phyloP scores from a whole-genome alignment of 2,888 invertebrate genomes.

The Calameuta idolon region DNA sequence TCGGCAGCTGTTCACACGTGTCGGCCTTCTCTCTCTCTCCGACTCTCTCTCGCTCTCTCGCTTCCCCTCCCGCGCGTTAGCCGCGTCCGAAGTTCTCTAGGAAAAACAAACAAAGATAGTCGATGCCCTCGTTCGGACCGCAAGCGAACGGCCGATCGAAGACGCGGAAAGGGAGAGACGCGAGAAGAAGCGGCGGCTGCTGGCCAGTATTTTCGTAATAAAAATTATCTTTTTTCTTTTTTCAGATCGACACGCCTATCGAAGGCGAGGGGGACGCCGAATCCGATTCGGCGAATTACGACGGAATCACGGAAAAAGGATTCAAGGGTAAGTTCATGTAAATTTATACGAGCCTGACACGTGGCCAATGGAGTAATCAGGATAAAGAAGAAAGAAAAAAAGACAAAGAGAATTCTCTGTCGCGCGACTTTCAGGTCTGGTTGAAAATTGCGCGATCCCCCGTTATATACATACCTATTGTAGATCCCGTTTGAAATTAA shows the following conservation, averaged over 20 bases:
- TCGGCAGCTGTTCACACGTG: conserved; percentile 64
- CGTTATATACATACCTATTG: neutral
- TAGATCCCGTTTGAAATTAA: conserved; percentile 34
- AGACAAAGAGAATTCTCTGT: too few species aligned
- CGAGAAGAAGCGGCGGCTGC: too few species aligned
- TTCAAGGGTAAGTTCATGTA: conserved; percentile 65
- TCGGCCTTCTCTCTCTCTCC: conserved; percentile 35
- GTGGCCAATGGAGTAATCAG: too few species aligned
- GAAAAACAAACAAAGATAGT: conserved; percentile 23
- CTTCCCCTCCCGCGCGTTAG: neutral
- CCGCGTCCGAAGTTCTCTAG: conserved; percentile 4
- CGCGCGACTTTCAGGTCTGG: too few species aligned
- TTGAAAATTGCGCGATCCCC: neutral
- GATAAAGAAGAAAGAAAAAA: too few species aligned
- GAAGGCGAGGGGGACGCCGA: conserved; percentile 58
- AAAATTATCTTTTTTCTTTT: conserved; percentile 28
- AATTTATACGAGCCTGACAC: too few species aligned
- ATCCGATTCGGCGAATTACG: conserved; percentile 51
- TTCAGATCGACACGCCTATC: conserved; percentile 60
- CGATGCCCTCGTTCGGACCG: neutral
- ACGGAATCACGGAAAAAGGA: conserved; percentile 58
- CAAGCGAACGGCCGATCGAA: neutral
- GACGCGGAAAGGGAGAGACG: neutral
- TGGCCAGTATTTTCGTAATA: too few species aligned
- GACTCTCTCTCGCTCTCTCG: conserved; percentile 20